These are phyloP conservation scores for Oenanthe oenanthe DNA, from an alignment of 2,113 vertebrate genomes.

Conservation along the genomic window DNA sequence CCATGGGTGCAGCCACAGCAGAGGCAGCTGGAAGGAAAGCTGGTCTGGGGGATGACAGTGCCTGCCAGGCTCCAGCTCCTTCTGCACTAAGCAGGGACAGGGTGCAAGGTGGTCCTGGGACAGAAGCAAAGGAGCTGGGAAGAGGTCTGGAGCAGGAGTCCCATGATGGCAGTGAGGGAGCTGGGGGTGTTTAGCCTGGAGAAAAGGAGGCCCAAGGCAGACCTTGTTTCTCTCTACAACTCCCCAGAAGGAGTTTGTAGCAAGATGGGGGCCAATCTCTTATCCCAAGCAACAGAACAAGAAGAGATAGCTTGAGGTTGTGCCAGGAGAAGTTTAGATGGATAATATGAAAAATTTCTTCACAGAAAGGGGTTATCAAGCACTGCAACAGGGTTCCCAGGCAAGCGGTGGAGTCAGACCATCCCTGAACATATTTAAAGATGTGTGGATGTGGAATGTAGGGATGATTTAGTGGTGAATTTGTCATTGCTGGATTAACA, in stretches of 20 bases:
- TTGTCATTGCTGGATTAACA: neutral
- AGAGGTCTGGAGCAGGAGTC: neutral
- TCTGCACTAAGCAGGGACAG: neutral
- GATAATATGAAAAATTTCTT: neutral
- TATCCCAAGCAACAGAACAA: neutral
- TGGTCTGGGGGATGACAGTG: neutral
- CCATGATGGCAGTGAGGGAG: rapidly evolving
- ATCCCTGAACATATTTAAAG: neutral
- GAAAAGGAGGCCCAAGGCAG: neutral
- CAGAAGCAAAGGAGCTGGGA: neutral
- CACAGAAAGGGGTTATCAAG: neutral
- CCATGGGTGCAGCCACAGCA: neutral
- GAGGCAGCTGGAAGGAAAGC: neutral
- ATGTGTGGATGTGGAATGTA: neutral
- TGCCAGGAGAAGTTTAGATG: neutral
- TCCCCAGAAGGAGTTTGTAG: neutral
- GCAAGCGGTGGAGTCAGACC: neutral
- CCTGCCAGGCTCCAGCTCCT: neutral
- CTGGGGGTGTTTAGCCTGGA: neutral
- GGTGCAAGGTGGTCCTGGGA: neutral
- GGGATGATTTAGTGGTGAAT: neutral
- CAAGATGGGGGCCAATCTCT: neutral
- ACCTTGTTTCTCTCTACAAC: neutral
- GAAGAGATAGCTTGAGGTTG: neutral
- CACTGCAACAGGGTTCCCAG: neutral